Evolutionary conservation across 2,113 vertebrate species (phyloP).

Genomic region (Spea bombifrons): DNA sequence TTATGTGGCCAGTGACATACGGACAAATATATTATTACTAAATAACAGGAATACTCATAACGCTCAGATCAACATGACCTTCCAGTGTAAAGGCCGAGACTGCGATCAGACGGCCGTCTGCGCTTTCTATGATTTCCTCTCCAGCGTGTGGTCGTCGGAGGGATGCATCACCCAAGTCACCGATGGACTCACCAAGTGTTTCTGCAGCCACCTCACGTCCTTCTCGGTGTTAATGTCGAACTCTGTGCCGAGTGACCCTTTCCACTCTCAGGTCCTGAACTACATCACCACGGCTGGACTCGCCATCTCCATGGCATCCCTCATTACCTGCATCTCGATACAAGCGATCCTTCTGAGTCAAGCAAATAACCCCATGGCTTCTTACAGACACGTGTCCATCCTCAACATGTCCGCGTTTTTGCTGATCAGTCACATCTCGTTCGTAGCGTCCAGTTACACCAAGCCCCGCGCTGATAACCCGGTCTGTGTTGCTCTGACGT

Average conservation of each 20-base stretch:
- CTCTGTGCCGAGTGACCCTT: neutral
- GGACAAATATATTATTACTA: constrained; percentile 3
- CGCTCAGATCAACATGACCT: constrained; percentile 5
- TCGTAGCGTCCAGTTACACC: constrained; percentile 14
- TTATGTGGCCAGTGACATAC: constrained; percentile 6
- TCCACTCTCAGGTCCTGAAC: neutral
- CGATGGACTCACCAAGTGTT: neutral
- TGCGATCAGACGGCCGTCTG: constrained; percentile 15
- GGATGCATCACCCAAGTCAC: constrained; percentile 5
- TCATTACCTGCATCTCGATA: neutral
- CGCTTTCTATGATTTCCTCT: constrained; percentile 9
- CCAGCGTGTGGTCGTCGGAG: neutral
- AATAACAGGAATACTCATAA: neutral
- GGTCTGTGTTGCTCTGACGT: constrained; percentile 22
- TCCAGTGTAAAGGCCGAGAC: neutral
- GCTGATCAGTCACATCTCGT: constrained; percentile 19
- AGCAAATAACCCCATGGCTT: constrained; percentile 21
- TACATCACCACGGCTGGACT: constrained; percentile 27
- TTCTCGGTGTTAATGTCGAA: constrained; percentile 23
- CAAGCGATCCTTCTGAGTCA: neutral
- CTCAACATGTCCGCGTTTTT: constrained; percentile 21
- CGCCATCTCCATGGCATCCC: constrained; percentile 14
- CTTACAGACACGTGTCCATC: constrained; percentile 15
- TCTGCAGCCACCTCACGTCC: constrained; percentile 23
- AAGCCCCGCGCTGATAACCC: neutral